Conservation (phyloP, 1,140 invertebrate species). For the Papilio aristodemus region DNA sequence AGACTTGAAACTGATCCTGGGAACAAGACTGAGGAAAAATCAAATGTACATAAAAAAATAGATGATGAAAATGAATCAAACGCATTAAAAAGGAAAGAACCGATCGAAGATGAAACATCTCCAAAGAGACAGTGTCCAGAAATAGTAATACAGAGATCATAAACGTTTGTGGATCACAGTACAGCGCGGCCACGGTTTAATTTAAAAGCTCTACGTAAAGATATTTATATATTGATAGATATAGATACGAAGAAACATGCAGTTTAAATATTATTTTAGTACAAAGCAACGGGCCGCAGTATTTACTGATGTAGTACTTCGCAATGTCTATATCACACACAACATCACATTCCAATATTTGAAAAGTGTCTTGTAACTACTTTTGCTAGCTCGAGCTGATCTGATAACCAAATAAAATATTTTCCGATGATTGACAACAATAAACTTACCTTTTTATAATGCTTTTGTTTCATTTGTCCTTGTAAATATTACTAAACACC, state of each 20-base stretch:
- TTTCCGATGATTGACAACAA: slow-evolving; percentile 61
- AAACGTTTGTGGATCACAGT: slow-evolving; percentile 26
- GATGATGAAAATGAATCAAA: slow-evolving; percentile 54
- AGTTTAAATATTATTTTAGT: slow-evolving; percentile 49
- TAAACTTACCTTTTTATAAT: slow-evolving; percentile 48
- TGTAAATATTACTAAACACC: not conserved
- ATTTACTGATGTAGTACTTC: slow-evolving; percentile 39
- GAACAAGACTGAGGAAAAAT: slow-evolving; percentile 54
- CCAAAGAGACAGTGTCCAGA: slow-evolving; percentile 72
- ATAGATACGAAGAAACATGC: slow-evolving; percentile 30
- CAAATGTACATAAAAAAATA: slow-evolving; percentile 42
- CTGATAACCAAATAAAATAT: slow-evolving; percentile 72
- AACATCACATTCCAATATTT: slow-evolving; percentile 65
- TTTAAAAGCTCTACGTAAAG: slow-evolving; percentile 36
- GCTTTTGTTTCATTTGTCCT: slow-evolving; percentile 32
- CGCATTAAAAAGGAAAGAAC: slow-evolving; percentile 68
- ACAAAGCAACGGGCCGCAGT: slow-evolving; percentile 46
- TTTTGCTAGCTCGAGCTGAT: slow-evolving; percentile 62
- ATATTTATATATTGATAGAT: slow-evolving; percentile 33
- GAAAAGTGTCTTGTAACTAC: slow-evolving; percentile 46
- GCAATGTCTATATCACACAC: no score
- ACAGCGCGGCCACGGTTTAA: slow-evolving; percentile 18
- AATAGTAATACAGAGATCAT: slow-evolving; percentile 54
- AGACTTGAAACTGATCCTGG: slow-evolving; percentile 46
- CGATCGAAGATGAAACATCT: slow-evolving; percentile 57